Base-by-base conservation (phyloP, 2,888 invertebrate species). In the Mythimna lalbum region DNA sequence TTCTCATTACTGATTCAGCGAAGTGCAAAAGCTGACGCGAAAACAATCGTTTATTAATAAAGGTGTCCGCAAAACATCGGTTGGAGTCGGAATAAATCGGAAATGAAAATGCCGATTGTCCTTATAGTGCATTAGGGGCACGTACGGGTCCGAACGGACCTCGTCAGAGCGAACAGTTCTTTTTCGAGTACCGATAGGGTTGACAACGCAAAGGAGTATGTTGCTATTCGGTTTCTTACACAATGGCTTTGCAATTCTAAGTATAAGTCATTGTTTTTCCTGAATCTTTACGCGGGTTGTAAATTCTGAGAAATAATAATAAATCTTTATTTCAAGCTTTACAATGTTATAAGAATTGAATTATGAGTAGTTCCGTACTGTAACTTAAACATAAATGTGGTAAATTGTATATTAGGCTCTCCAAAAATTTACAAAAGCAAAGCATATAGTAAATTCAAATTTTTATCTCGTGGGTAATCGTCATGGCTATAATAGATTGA, bases 1-100 rank as follows among this genome's bases (percentile, higher is more conserved):
- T 89, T 87, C 90, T 90, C 91, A 92, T 92, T 93, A 92, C 88
- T 81, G 89, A 94, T 92, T 93, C 94, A 93, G 87, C 86, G 91
- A 93, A 94, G 95, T 95, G 95, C 94, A 94, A 94, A 93, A 93
- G 90, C 90, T 93, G 94, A 93, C 93, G 90, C 93, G 93, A 92
- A 92, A 90, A 93, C 93, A 93, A 94, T 93, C 87, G 90, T 88
- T 91, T 92, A 91, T 93, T 94, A 93, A 93, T 93, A 91, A 90
- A 89, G 80, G 83, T 83, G 73, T 76, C 76, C 82, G 87, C 89
- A 90, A 91, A 93, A 94, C 89, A 91, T 88, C 80, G 84, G 83
- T 87, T 79, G 78, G 70, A 76, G 50, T 79, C 68, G 75, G 87
- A 86, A 89, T 90, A 86, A 90, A 90, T 90, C 89, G 87, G 89